Conservation (phyloP, 2,113 vertebrate species). For the Scartelaos histophorus region DNA sequence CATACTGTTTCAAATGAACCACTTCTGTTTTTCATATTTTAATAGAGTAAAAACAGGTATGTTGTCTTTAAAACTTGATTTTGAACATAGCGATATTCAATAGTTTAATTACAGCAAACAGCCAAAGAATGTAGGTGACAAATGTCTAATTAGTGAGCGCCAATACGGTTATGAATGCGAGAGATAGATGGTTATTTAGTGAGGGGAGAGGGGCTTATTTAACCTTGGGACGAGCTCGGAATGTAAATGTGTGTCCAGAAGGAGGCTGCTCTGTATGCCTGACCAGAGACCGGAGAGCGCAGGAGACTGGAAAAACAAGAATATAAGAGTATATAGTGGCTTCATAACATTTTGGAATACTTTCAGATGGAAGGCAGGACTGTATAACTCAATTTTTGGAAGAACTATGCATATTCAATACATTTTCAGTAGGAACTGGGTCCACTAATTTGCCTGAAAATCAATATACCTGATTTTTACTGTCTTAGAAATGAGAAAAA, state of each 20-base stretch:
- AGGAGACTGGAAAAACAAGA: constrained; percentile 5
- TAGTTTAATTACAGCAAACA: constrained; percentile 29
- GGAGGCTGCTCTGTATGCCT: constrained; percentile 70
- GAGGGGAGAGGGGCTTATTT: constrained; percentile 65
- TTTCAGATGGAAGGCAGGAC: no score
- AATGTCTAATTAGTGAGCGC: constrained; percentile 49
- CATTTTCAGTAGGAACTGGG: no score
- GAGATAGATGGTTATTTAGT: constrained; percentile 71
- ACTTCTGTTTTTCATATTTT: no score
- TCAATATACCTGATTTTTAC: no score
- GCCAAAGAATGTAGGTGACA: constrained; percentile 11
- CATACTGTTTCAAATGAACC: no score
- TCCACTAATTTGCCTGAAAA: no score
- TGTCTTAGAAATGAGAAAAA: no score
- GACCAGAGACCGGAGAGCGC: constrained; percentile 18
- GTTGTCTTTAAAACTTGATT: background rate
- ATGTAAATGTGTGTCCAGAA: constrained; percentile 70
- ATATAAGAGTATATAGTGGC: no score
- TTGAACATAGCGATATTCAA: background rate
- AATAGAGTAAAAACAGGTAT: background rate
- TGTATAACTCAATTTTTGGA: no score
- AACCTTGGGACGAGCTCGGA: constrained; percentile 69
- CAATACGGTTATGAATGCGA: constrained; percentile 54
- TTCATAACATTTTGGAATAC: no score
- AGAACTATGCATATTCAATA: no score